These are phyloP conservation scores for Zaprionus obscuricornis DNA, from an alignment of 2,888 invertebrate genomes.

Conservation along the genomic window DNA sequence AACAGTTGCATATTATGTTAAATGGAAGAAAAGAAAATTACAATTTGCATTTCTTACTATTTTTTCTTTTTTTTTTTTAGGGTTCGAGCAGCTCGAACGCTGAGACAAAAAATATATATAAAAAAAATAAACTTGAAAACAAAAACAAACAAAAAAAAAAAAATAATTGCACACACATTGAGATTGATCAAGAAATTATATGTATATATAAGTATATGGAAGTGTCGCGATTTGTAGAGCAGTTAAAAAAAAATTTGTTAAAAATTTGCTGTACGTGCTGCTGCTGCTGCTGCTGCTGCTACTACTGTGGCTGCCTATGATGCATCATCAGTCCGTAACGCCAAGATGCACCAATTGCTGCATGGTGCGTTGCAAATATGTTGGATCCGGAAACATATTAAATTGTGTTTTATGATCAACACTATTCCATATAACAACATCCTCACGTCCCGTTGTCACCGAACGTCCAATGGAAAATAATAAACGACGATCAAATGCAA, in stretches of 20 bases:
- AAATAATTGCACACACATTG: conserved; percentile 79
- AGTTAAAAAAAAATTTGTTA: conserved; percentile 2
- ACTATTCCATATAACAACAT: conserved; percentile 96
- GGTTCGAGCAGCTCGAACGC: conserved; percentile 73
- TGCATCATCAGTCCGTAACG: conserved; percentile 83
- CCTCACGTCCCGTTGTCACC: conserved; percentile 94
- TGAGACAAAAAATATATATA: conserved; percentile 33
- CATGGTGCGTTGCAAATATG: conserved; percentile 87
- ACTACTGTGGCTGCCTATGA: too few relatives aligned
- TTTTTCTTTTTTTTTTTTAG: conserved; percentile 55
- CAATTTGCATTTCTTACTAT: conserved; percentile 42
- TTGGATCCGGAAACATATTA: conserved; percentile 90
- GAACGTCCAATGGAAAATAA: conserved; percentile 95
- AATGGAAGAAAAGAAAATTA: conserved; percentile 58
- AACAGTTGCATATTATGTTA: conserved; percentile 44
- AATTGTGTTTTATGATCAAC: conserved; percentile 94
- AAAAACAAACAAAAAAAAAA: conserved; percentile 49
- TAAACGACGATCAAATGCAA: conserved; percentile 92
- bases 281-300: too few relatives aligned
- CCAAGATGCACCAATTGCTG: conserved; percentile 84
- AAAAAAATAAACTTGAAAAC: conserved; percentile 30
- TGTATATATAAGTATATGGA: conserved; percentile 53
- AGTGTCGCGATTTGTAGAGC: too few relatives aligned
- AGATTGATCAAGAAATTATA: conserved; percentile 57
- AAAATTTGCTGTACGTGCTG: too few relatives aligned